Evolutionary conservation across 2,888 invertebrate species (phyloP), one percentile per base, ranked within the genome.

Genomic region (Pollenia griseotomentosa): DNA sequence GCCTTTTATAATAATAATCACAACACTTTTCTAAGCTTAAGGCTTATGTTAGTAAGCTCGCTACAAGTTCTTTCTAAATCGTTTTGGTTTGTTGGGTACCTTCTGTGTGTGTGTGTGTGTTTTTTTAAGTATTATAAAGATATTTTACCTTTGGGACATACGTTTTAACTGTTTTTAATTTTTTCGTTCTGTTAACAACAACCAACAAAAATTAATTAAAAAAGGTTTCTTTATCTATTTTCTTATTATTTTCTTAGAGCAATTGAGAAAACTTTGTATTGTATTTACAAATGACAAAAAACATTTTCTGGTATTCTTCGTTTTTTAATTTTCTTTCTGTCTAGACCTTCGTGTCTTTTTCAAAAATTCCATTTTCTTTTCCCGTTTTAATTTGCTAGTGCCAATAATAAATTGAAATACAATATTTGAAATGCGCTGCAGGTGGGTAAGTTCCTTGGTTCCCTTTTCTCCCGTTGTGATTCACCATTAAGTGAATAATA

Each of bases 371-470:
- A 9, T 55, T 19, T 55, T 1, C 2, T 40, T 12, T 59, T 33
- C 14, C 23, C 12, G 11, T 12, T 16, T 42, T 33, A 33, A 33
- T 6, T 33, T 33, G 4, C 33, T 33, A 6, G 11, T 42, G n/a
- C 9, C n/a, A 63, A 63, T 42, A 63, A 63, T 42, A 63, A 63
- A 42, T 63, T 16, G 42, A 42, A 63, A 63, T 44, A 42, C 42
- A 42, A 63, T n/a, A 44, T 42, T 7, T 42, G 8, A 10, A 33
- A 16, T 5, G 63, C 42, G n/a, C 42, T 9, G 63, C 42, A 42
- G 63, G 63, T 10, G 42, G 42, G 63, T 63, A 14, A 8, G 42
- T 61, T 40, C 12, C 42, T n/a, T 42, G 33, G 6, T 33, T 33
- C 33, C 33, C 33, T 33, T 33, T 33, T 33, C 33, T 6, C n/a